Conservation (phyloP, 1,140 invertebrate genomes). For the Apis laboriosa region DNA sequence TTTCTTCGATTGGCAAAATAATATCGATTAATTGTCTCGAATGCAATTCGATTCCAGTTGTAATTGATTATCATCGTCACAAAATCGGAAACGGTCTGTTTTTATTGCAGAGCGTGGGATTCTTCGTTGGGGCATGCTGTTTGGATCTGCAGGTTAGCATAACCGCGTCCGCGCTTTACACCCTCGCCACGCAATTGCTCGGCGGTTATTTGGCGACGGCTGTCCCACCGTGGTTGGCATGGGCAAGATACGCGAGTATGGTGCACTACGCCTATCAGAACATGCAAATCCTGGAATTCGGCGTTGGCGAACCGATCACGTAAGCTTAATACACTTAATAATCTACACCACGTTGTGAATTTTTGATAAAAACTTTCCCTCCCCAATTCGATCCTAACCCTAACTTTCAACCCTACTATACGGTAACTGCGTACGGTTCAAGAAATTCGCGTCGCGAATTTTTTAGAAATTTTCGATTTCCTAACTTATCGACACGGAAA, state of each 20-base stretch:
- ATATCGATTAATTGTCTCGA: too few species aligned
- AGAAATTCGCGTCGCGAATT: too few species aligned
- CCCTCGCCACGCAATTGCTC: conserved; percentile 90
- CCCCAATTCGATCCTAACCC: too few species aligned
- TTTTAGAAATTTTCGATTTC: too few species aligned
- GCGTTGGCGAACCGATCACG: conserved; percentile 86
- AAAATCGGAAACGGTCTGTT: neutral
- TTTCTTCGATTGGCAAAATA: too few species aligned
- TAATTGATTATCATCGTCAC: neutral
- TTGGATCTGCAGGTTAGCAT: conserved; percentile 91
- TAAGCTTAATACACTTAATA: conserved; percentile 81
- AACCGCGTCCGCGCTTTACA: conserved; percentile 90
- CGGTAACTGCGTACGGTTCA: too few species aligned
- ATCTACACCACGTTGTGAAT: too few species aligned
- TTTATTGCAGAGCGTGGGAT: conserved; percentile 86
- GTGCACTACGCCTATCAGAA: conserved; percentile 93
- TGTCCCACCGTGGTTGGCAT: conserved; percentile 89
- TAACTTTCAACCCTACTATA: too few species aligned
- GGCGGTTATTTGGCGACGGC: conserved; percentile 91
- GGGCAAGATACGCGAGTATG: conserved; percentile 90
- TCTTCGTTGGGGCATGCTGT: conserved; percentile 91
- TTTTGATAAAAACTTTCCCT: too few species aligned
- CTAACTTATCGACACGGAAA: neutral
- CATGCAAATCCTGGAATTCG: conserved; percentile 92
- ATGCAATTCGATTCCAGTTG: too few species aligned